Base-by-base conservation (phyloP, 1,140 invertebrate species). In the Sinella curviseta region DNA sequence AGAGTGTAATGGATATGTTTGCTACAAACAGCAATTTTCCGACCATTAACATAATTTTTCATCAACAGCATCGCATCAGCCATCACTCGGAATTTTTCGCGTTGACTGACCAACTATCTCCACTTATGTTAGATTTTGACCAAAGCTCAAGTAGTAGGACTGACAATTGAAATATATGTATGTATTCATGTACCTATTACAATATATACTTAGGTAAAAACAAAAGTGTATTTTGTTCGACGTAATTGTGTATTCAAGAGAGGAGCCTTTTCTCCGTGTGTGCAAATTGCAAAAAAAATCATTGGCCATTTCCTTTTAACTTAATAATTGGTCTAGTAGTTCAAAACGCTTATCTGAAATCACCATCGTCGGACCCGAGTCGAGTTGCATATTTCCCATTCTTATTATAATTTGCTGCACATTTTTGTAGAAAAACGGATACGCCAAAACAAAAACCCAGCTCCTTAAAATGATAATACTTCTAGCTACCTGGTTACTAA, bases 11-110 rank as follows among this genome's bases (percentile, higher is more conserved):
- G 24, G 65, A 70, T 70, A 70, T 8, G 31, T 30, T 70, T 70
- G 31, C 65, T 14, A 48, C 8, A 48, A 17, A 33, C 65, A 31
- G 65, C 31, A 70, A 70, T 70, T 70, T 48, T 70, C 65, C 65
- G 65, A 70, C 65, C 65, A 70, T 70, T 70, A 70, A 70, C 65
- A 70, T 70, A 70, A 70, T 70, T 70, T 70, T 48, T 48, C 39
- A 20, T 48, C 65, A 70, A 70, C 24, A 8, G 65, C 65, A 12
- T 4, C 24, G 2, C 65, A 70, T 70, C 31, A 17, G 30, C 24
- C 24, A 60, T 60, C 24, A n/a, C n/a, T n/a, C n/a, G n/a, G n/a
- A n/a, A n/a, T n/a, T n/a, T n/a, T n/a, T n/a, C n/a, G n/a, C n/a
- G n/a, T n/a, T n/a, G n/a, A 60, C 14, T 24, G 24, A 4, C 55